A percentile compares a stretch with the other conserved stretches of the same genome.
Evolutionary conservation across 2,888 invertebrate genomes (phyloP).

Genomic region (Lochmaea capreae): DNA sequence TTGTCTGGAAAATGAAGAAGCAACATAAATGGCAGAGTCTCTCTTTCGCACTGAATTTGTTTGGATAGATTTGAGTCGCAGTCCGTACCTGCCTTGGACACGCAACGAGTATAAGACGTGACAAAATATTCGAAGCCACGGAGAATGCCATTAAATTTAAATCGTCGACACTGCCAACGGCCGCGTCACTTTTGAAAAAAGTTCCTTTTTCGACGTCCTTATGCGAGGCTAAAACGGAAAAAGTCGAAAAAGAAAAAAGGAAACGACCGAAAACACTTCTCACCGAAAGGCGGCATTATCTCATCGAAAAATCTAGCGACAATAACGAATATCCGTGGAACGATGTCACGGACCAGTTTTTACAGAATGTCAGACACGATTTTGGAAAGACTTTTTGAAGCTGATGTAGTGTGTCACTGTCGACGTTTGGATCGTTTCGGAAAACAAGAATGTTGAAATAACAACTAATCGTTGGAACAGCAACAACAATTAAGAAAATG

Average conservation of each 20-base stretch:
- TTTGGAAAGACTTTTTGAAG: neutral
- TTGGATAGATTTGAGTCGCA: too few relatives aligned
- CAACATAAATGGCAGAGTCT: too few relatives aligned
- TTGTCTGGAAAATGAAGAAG: too few relatives aligned
- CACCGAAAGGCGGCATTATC: constrained; percentile 51
- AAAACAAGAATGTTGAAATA: neutral
- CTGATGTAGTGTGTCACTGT: constrained; percentile 2
- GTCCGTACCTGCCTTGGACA: neutral
- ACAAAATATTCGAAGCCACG: constrained; percentile 33
- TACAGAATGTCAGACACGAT: constrained; percentile 25
- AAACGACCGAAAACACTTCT: constrained; percentile 34
- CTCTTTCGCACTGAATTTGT: too few relatives aligned
- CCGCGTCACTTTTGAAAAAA: constrained; percentile 10
- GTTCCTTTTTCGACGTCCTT: constrained; percentile 1
- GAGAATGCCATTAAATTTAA: constrained; percentile 35
- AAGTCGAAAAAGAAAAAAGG: neutral
- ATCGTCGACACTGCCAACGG: constrained; percentile 16
- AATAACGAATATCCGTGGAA: constrained; percentile 42
- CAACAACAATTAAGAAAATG: neutral
- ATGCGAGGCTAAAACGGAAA: constrained; percentile 10
- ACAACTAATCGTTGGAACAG: neutral
- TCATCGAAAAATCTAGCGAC: constrained; percentile 43
- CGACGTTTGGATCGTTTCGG: constrained; percentile 3
- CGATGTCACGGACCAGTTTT: constrained; percentile 43
- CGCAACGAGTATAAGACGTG: constrained; percentile 15